Evolutionary conservation across 1,140 invertebrate species (phyloP), one percentile per base, ranked within the genome.

Genomic region (Probaryconus sp.): DNA sequence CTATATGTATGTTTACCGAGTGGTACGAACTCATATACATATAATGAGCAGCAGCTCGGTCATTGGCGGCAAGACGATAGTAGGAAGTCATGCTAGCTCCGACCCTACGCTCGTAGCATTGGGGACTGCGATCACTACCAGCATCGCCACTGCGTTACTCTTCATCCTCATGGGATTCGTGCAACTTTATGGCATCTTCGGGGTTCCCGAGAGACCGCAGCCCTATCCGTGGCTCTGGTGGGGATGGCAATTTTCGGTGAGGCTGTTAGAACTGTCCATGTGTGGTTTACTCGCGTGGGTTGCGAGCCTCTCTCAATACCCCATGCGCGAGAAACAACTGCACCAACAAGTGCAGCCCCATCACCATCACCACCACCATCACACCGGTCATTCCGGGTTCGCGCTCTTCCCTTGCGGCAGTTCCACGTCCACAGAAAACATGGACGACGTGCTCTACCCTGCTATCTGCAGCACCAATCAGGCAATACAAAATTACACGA

Each of bases 391-490:
- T 30, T 89, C 92, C 0, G 93, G 93, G 0, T 92, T 95, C 65
- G 93, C 93, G 18, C 80, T 94, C 16, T 93, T 94, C 80, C 92
- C 93, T 0, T 94, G 93, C 77, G 92, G 92, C 1, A 92, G 91
- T 7, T 93, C 91, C 4, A 93, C 93, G 1, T 93, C 92, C 56
- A 92, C 92, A 0, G 93, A 94, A 58, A 85, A 87, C 30, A 87
- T 85, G 80, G 90, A 90, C 64, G 90, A 91, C 37, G 89, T 90
- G 16, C 71, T 87, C 2, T 96, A 95, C 83, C 94, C 95, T 0
- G 92, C 94, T 16, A 93, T 95, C 74, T 95, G 94, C 79, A 94
- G 92, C 73, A 92, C 93, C 0, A 96, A 96, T 79, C 94, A 94
- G 10, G 95, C 94, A 72, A 91, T 95, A 9, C 91, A 94, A 51